phyloP scores from a whole-genome alignment of 2,888 invertebrate species.

The Polylopha cassiicola region DNA sequence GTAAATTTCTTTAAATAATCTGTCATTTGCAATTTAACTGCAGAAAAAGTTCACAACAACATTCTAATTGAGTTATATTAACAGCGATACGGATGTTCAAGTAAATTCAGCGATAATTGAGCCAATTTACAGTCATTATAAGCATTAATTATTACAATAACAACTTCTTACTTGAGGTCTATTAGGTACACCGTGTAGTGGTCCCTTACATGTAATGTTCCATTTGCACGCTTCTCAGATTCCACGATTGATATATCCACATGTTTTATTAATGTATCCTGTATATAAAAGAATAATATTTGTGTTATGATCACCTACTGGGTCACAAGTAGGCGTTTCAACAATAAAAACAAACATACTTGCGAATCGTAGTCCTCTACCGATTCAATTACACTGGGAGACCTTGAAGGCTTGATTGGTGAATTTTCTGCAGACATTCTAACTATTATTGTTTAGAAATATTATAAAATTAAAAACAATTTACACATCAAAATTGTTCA shows the following conservation, averaged over 20 bases:
- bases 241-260: slow-evolving; percentile 86
- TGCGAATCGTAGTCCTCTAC: slow-evolving; percentile 60
- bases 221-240: slow-evolving; percentile 86
- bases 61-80: not conserved
- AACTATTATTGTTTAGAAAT: slow-evolving; percentile 4
- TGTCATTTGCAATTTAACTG: too few relatives aligned
- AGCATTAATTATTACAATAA: slow-evolving; percentile 45
- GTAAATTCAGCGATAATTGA: slow-evolving; percentile 22
- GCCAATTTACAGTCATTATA: slow-evolving; percentile 34
- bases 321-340: slow-evolving; percentile 53
- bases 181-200: slow-evolving; percentile 88
- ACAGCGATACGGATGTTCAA: not conserved
- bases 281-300: slow-evolving; percentile 39
- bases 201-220: slow-evolving; percentile 84
- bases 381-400: slow-evolving; percentile 51
- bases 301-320: slow-evolving; percentile 20
- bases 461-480: slow-evolving; percentile 16
- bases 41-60: slow-evolving; percentile 3
- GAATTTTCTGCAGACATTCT: slow-evolving; percentile 55
- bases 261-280: slow-evolving; percentile 83
- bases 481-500: slow-evolving; percentile 17
- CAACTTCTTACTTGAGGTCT: slow-evolving; percentile 82
- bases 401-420: slow-evolving; percentile 49
- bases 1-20: not conserved
- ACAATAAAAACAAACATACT: slow-evolving; percentile 39